Evolutionary conservation across 2,113 vertebrate species (phyloP).

Genomic region (Peromyscus maniculatus): DNA sequence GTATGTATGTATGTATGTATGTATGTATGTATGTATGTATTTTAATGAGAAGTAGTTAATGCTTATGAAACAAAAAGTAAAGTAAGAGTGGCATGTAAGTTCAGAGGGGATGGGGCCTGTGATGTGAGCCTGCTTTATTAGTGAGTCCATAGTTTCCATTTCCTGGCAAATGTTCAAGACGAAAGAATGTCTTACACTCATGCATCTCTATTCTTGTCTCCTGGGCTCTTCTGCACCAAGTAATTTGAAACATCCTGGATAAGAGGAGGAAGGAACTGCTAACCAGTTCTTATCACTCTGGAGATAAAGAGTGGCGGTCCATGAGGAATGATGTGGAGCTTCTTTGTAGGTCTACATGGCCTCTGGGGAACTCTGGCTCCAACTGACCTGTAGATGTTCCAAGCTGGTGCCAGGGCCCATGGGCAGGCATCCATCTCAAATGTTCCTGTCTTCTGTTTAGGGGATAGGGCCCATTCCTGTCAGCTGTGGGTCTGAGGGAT

Average conservation of each 20-base stretch:
- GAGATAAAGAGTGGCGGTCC: not conserved
- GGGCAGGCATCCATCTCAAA: not conserved
- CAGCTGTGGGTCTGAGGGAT: not conserved
- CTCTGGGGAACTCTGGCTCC: not conserved
- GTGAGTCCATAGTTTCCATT: not conserved
- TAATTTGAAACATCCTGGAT: not conserved
- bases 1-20: not conserved
- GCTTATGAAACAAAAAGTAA: not conserved
- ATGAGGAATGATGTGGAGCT: not conserved
- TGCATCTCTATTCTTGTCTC: not conserved
- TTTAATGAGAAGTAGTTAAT: not conserved
- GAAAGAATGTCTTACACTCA: not conserved
- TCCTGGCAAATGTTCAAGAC: not conserved
- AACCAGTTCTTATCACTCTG: not conserved
- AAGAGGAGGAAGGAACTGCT: not conserved
- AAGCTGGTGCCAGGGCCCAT: not conserved
- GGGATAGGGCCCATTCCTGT: not conserved
- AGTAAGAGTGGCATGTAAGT: not conserved
- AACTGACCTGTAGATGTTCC: not conserved
- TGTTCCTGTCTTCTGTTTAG: not conserved
- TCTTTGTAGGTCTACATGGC: not conserved
- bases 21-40: not conserved
- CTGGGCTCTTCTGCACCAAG: slow-evolving; percentile 4
- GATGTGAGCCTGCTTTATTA: not conserved
- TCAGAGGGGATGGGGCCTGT: not conserved